These are phyloP conservation scores for Platichthys stellatus DNA, from an alignment of 2,113 vertebrate species.

Conservation along the genomic window DNA sequence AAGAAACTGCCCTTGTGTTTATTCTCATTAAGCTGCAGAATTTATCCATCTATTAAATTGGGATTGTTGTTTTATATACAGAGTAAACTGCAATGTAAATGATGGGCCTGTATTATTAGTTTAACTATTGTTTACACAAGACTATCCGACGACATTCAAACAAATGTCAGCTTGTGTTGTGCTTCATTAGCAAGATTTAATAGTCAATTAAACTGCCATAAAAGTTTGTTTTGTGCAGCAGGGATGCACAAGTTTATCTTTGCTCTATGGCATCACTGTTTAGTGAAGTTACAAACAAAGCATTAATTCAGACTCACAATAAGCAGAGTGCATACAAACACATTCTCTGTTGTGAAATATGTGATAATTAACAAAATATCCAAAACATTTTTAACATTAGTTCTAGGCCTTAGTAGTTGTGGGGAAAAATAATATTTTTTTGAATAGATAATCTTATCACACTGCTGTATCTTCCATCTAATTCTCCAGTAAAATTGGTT, in stretches of 20 bases:
- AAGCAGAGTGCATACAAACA: too few species aligned
- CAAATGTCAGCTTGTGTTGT: background rate
- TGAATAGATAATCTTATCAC: too few species aligned
- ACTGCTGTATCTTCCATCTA: too few species aligned
- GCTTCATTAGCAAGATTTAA: slow-evolving; percentile 1
- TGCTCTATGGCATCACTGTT: too few species aligned
- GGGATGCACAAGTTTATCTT: background rate
- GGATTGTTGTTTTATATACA: background rate
- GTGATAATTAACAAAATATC: too few species aligned
- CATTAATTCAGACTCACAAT: too few species aligned
- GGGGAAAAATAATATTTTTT: too few species aligned
- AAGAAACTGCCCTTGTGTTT: slow-evolving; percentile 1
- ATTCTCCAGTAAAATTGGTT: too few species aligned
- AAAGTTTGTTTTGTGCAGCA: background rate
- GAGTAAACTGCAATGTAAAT: background rate
- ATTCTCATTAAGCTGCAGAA: background rate
- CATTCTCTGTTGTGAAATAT: too few species aligned
- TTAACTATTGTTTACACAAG: background rate
- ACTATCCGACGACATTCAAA: background rate
- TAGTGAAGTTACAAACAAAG: too few species aligned
- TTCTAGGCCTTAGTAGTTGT: too few species aligned
- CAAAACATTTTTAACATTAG: too few species aligned
- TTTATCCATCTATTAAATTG: background rate
- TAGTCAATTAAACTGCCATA: background rate
- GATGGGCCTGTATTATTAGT: slow-evolving; percentile 4